Conservation (phyloP, 2,113 vertebrate genomes). For the Salvelinus fontinalis region DNA sequence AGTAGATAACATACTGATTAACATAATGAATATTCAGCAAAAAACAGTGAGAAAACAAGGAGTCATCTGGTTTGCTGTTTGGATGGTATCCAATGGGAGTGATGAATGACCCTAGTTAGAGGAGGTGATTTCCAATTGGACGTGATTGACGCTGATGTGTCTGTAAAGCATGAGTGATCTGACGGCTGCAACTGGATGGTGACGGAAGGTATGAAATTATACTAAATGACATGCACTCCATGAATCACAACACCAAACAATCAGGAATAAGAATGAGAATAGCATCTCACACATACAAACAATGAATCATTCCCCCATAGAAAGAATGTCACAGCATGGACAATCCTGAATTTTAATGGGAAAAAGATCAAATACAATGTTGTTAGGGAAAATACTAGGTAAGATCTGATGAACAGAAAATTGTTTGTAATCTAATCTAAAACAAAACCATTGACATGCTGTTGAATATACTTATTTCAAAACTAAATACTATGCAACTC, state of each 20-base stretch:
- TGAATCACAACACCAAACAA: constrained; percentile 47
- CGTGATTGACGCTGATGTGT: constrained; percentile 60
- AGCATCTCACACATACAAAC: constrained; percentile 23
- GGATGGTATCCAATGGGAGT: constrained; percentile 56
- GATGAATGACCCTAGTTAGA: constrained; percentile 64
- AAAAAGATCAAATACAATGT: constrained; percentile 19
- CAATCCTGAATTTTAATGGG: constrained; percentile 41
- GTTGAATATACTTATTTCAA: neutral
- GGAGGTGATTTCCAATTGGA: constrained; percentile 61
- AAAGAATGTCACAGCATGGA: constrained; percentile 44
- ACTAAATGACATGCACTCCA: constrained; percentile 58
- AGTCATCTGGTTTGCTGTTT: constrained; percentile 60
- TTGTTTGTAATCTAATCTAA: too few species aligned
- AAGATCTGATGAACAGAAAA: neutral
- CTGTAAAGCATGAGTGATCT: constrained; percentile 62
- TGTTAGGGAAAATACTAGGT: constrained; percentile 5
- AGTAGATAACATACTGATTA: constrained; percentile 32
- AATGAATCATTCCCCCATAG: constrained; percentile 44
- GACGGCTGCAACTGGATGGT: constrained; percentile 44
- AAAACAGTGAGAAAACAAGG: constrained; percentile 31
- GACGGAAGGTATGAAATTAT: constrained; percentile 60
- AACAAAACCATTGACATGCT: neutral
- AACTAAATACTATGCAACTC: neutral
- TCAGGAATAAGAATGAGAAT: constrained; percentile 38
- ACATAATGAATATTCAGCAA: constrained; percentile 49